Evolutionary conservation across 1,140 invertebrate species (phyloP).

Genomic region (Muscidifurax raptorellus): DNA sequence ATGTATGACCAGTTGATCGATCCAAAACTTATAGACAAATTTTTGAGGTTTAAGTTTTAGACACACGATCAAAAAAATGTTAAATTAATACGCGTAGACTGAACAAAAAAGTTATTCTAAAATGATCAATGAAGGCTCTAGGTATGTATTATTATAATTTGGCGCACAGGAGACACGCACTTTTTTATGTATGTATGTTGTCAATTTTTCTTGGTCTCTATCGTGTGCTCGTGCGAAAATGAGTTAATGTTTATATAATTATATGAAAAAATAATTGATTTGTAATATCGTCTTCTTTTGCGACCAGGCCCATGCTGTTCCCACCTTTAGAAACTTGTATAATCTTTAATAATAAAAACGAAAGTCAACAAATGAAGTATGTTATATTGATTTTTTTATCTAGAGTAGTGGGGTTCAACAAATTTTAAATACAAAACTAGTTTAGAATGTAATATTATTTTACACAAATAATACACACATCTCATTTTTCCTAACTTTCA

Average conservation of each 20-base stretch:
- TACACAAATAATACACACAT: too few species aligned
- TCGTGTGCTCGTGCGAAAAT: conserved; percentile 14
- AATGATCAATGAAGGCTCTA: conserved; percentile 42
- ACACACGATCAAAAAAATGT: background rate
- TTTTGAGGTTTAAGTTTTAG: conserved; percentile 31
- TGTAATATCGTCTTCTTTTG: conserved; percentile 49
- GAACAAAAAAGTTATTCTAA: conserved; percentile 38
- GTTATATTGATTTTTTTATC: conserved; percentile 42
- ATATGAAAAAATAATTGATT: conserved; percentile 36
- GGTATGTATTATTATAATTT: conserved; percentile 38
- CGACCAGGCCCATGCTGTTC: conserved; percentile 40
- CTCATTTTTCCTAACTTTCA: too few species aligned
- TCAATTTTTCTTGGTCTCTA: conserved; percentile 7
- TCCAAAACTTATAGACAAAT: conserved; percentile 4
- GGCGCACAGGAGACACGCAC: conserved; percentile 14
- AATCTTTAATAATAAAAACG: conserved; percentile 50
- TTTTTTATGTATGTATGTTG: conserved; percentile 20
- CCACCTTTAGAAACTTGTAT: conserved; percentile 50
- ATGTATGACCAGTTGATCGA: conserved; percentile 31
- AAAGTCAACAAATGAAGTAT: conserved; percentile 44
- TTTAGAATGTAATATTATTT: background rate
- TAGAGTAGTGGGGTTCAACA: background rate
- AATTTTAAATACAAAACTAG: background rate
- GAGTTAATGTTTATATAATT: conserved; percentile 34
- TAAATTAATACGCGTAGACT: conserved; percentile 10